Base-by-base conservation (phyloP, 2,888 invertebrate genomes). In the Eupithecia tripunctaria region DNA sequence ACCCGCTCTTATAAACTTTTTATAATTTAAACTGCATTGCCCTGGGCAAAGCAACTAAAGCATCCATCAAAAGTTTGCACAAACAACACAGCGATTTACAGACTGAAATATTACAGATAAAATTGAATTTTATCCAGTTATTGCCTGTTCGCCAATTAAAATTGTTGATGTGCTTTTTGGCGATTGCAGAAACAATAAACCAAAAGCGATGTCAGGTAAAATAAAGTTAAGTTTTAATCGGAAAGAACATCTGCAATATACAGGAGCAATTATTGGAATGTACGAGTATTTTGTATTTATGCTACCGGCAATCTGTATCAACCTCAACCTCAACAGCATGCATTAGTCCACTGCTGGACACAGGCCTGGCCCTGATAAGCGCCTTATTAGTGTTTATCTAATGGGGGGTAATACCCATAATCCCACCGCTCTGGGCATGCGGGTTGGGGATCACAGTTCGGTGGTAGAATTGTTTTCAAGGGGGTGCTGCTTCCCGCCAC, bases 51-150 rank as follows among this genome's bases (percentile, higher is more conserved):
- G 1, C 36, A 63, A 41, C 21, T 14, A 36, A 41, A 64, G 14
- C 56, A n/a, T 51, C 51, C 25, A 47, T 41, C 51, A 69, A 62
- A 56, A 43, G 43, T 70, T 70, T 41, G 41, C 29, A 38, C 70
- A 72, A 68, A 70, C 65, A 70, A 59, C 51, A 60, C 12, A 70
- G 69, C 66, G 64, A 68, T 72, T 72, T 70, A 56, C 62, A 66
- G 67, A 14, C 66, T 75, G 75, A 73, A 75, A 73, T 75, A 70
- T 75, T 68, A 69, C 71, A 56, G 56, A 68, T 73, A 68, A 68
- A 68, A 73, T 73, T 70, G 63, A 63, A 72, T 75, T 73, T 67
- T 59, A 43, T 25, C 43, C 66, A 27, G 70, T 67, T 70, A 73
- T 74, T 74, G 74, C 68, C 62, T 47, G 60, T 47, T 70, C 64